A percentile compares a stretch with the other conserved stretches of the same genome.
These are phyloP conservation scores for Ennomos erosarius DNA, from an alignment of 2,888 invertebrate genomes.

Conservation along the genomic window DNA sequence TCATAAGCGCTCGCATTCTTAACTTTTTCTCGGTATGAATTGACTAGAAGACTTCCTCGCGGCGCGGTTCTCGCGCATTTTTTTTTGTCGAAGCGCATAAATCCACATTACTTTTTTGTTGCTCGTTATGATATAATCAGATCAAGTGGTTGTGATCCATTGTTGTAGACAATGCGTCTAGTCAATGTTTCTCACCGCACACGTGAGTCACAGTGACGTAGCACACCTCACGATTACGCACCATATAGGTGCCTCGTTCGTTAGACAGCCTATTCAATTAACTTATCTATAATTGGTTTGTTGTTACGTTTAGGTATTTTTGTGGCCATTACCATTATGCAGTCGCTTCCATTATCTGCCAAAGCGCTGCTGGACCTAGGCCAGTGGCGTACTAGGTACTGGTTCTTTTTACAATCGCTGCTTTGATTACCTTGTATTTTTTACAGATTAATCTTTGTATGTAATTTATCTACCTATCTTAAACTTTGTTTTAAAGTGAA, in stretches of 20 bases:
- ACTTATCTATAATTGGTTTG: constrained; percentile 46
- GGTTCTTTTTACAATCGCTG: too few species aligned
- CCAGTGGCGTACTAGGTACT: not conserved
- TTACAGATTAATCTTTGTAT: too few species aligned
- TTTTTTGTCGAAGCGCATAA: constrained; percentile 50
- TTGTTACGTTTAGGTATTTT: constrained; percentile 36
- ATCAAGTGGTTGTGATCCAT: constrained; percentile 74
- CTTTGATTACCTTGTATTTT: too few species aligned
- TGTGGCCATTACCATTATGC: constrained; percentile 16
- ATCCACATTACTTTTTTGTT: constrained; percentile 65
- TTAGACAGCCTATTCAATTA: constrained; percentile 53
- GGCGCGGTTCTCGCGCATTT: constrained; percentile 30
- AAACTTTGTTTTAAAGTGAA: too few species aligned
- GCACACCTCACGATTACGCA: constrained; percentile 63
- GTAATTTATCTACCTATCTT: too few species aligned
- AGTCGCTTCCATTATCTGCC: constrained; percentile 1
- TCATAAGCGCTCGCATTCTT: constrained; percentile 10
- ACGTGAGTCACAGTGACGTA: constrained; percentile 75
- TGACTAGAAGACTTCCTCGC: constrained; percentile 26
- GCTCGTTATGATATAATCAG: constrained; percentile 74
- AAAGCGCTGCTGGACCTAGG: not conserved
- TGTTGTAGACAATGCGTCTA: constrained; percentile 81
- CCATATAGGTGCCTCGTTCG: constrained; percentile 61
- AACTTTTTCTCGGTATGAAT: constrained; percentile 26
- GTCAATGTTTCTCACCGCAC: constrained; percentile 71